Conservation (phyloP, 2,888 invertebrate species). For the Belgica antarctica region DNA sequence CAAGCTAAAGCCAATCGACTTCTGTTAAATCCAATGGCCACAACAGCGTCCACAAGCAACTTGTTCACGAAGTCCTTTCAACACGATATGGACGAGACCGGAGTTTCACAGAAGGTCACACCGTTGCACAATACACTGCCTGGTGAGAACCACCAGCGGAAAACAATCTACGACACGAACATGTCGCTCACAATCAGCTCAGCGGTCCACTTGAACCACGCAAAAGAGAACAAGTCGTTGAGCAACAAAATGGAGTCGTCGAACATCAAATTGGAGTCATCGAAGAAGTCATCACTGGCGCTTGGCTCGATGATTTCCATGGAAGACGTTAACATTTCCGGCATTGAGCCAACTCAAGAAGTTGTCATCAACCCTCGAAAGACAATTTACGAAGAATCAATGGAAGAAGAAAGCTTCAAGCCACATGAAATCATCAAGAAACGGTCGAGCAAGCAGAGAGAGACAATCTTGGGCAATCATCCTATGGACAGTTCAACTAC, state of each 20-base stretch:
- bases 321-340: neutral
- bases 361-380: neutral
- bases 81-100: too few species aligned
- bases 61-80: neutral
- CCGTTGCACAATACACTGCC: too few species aligned
- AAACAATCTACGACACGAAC: neutral
- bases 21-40: slow-evolving; percentile 16
- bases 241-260: too few species aligned
- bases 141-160: too few species aligned
- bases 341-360: neutral
- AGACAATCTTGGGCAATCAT: too few species aligned
- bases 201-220: too few species aligned
- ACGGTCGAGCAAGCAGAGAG: neutral
- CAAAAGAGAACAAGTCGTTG: too few species aligned
- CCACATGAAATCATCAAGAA: neutral
- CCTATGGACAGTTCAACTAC: neutral
- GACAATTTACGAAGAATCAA: neutral
- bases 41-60: neutral
- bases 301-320: too few species aligned
- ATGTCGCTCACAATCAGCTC: too few species aligned
- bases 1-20: neutral
- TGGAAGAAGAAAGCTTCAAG: neutral
- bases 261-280: too few species aligned
- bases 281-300: too few species aligned
- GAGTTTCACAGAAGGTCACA: too few species aligned